Percentiles rank a stretch among this genome's conserved stretches.
Evolutionary conservation across 1,140 invertebrate genomes (phyloP).

Genomic region (Tyrophagus putrescentiae): DNA sequence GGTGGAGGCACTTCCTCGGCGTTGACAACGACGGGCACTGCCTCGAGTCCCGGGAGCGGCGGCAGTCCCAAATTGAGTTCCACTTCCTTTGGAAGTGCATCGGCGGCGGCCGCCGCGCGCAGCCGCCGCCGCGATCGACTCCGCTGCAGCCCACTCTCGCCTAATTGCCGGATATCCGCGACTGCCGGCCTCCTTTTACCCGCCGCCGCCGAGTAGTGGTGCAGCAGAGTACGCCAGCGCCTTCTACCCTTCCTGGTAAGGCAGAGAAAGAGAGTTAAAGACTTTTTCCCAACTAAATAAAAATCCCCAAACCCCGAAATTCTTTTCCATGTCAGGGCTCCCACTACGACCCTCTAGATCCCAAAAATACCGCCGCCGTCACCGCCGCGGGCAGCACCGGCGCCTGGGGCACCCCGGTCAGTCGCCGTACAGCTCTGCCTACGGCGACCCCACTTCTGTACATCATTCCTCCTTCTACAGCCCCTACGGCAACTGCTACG

Average conservation of each 20-base stretch:
- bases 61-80: too few relatives aligned
- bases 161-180: slow-evolving; percentile 19
- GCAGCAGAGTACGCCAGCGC: not conserved
- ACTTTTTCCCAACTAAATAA: not conserved
- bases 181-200: slow-evolving; percentile 10
- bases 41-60: too few relatives aligned
- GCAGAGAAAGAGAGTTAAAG: not conserved
- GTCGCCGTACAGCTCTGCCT: too few relatives aligned
- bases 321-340: not conserved
- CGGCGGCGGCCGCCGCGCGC: too few relatives aligned
- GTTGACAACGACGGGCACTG: not conserved
- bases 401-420: not conserved
- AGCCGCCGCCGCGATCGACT: not conserved
- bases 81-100: too few relatives aligned
- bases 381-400: not conserved
- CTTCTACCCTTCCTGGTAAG: slow-evolving; percentile 17
- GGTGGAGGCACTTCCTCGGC: not conserved
- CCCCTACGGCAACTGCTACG: slow-evolving; percentile 47
- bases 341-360: slow-evolving; percentile 14
- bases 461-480: slow-evolving; percentile 17
- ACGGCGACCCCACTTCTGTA: too few relatives aligned
- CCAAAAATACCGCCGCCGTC: too few relatives aligned
- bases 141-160: not conserved
- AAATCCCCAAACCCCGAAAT: not conserved
- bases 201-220: not conserved